Conservation (phyloP, 1,140 invertebrate genomes). For the Neodiprion lecontei region DNA sequence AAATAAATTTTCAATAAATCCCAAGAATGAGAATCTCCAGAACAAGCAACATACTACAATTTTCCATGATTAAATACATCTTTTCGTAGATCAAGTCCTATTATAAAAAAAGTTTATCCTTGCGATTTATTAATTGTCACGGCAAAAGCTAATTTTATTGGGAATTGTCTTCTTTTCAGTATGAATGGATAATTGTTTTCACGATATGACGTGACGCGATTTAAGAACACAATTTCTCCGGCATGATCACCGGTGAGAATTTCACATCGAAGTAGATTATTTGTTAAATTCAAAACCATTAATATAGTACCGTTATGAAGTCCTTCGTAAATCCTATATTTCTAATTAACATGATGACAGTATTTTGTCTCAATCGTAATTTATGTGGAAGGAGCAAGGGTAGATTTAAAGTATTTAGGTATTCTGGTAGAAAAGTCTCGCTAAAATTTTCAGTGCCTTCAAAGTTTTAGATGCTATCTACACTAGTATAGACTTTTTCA, state of each 20-base stretch:
- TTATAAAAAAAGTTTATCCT: slow-evolving; percentile 42
- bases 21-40: slow-evolving; percentile 22
- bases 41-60: slow-evolving; percentile 48
- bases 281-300: slow-evolving; percentile 15
- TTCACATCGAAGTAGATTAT: slow-evolving; percentile 14
- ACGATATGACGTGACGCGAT: background rate
- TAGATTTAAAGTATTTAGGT: slow-evolving; percentile 20
- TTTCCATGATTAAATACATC: slow-evolving; percentile 40
- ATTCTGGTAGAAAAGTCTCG: slow-evolving; percentile 24
- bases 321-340: slow-evolving; percentile 22
- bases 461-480: slow-evolving; percentile 21
- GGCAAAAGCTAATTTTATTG: slow-evolving; percentile 39
- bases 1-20: slow-evolving; percentile 5
- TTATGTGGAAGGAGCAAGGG: slow-evolving; percentile 17
- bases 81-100: too few relatives aligned
- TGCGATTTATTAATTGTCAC: slow-evolving; percentile 60
- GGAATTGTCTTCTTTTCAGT: background rate
- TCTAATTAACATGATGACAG: slow-evolving; percentile 20
- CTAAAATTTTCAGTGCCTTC: slow-evolving; percentile 6
- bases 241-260: slow-evolving; percentile 15
- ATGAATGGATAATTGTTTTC: background rate
- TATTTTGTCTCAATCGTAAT: slow-evolving; percentile 15
- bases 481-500: slow-evolving; percentile 18
- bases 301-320: background rate
- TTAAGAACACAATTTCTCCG: slow-evolving; percentile 13